A percentile compares a stretch with the other conserved stretches of the same genome.
phyloP scores from a whole-genome alignment of 2,113 vertebrate genomes.

The Cryptomyrus ogoouensis region DNA sequence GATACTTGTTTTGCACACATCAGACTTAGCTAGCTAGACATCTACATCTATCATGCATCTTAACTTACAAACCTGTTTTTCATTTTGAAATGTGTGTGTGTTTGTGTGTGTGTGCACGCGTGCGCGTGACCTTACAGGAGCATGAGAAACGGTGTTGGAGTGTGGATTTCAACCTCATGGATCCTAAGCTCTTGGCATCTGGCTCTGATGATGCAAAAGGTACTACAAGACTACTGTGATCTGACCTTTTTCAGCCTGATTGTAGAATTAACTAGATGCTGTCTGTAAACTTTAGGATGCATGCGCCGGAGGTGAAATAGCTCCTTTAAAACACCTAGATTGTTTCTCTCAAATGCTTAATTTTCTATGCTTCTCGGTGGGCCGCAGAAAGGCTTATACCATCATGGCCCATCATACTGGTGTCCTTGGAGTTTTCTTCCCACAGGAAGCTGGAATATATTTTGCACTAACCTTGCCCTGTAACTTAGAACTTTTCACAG shows the following conservation, averaged over 20 bases:
- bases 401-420: neutral
- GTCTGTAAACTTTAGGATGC: neutral
- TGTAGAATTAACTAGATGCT: neutral
- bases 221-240: conserved; percentile 40
- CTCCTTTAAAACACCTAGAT: neutral
- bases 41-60: neutral
- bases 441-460: neutral
- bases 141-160: conserved; percentile 99
- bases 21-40: neutral
- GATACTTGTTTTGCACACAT: neutral
- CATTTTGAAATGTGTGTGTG: neutral
- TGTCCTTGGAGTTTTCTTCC: neutral
- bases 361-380: neutral
- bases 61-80: neutral
- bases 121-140: conserved; percentile 60
- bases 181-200: conserved; percentile 95
- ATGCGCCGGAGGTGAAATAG: neutral
- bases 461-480: neutral
- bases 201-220: conserved; percentile 99
- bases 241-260: neutral
- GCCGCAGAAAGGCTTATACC: neutral
- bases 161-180: conserved; percentile 98
- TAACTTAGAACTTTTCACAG: neutral
- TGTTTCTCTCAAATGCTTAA: neutral
- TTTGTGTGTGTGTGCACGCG: neutral